A percentile compares a stretch with the other conserved stretches of the same genome.
phyloP scores from a whole-genome alignment of 2,797 vertebrate genomes.

The Perodicticus potto region DNA sequence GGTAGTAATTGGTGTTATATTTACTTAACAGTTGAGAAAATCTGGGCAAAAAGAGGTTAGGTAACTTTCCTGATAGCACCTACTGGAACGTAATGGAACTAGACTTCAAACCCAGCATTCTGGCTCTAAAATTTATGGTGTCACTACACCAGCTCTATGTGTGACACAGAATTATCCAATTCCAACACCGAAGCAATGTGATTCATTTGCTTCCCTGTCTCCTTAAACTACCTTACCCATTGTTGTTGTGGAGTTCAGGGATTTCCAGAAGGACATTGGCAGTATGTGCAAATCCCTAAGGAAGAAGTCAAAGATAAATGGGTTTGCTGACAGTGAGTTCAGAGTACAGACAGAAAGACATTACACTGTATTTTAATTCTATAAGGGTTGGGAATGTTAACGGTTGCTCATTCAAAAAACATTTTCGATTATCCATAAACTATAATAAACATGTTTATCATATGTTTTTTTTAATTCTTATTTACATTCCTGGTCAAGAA shows the following conservation, averaged over 20 bases:
- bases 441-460: background rate
- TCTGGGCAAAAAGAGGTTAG: background rate
- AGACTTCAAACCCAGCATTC: background rate
- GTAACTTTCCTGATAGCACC: background rate
- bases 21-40: background rate
- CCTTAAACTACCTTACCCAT: background rate
- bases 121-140: background rate
- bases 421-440: background rate
- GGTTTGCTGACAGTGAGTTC: background rate
- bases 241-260: background rate
- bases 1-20: background rate
- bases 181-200: fast-evolving
- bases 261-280: background rate
- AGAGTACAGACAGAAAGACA: background rate
- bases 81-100: background rate
- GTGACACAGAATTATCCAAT: background rate
- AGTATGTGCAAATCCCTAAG: background rate
- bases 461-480: background rate
- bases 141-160: fast-evolving
- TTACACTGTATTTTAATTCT: background rate
- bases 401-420: background rate
- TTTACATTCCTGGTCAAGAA: background rate
- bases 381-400: background rate
- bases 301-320: background rate
- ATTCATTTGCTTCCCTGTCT: background rate